These are phyloP conservation scores for Chondrilla cf. caribensis DNA, from an alignment of 37 sponge, comb jelly and placozoan species.

Conservation along the genomic window DNA sequence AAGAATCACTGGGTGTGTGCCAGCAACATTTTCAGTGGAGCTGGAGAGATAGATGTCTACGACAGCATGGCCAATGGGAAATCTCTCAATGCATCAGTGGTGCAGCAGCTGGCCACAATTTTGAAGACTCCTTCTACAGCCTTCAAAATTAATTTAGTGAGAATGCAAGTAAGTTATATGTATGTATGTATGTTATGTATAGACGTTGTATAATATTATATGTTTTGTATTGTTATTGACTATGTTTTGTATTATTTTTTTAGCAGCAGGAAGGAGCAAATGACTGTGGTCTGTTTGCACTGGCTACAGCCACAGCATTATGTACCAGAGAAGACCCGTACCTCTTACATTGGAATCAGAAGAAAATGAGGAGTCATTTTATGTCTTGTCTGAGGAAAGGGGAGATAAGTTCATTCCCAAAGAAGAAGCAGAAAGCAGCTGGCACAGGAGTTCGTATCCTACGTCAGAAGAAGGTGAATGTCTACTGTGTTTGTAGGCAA, in stretches of 20 bases:
- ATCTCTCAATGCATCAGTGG: too few relatives aligned
- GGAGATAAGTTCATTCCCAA: background rate
- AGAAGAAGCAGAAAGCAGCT: background rate
- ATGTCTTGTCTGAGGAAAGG: background rate
- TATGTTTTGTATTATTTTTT: background rate
- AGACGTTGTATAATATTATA: too few relatives aligned
- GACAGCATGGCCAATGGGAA: too few relatives aligned
- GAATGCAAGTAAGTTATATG: too few relatives aligned
- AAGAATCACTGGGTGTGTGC: background rate
- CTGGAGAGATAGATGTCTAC: background rate
- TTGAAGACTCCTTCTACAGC: too few relatives aligned
- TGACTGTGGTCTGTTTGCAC: slow-evolving; percentile 11
- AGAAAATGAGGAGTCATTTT: background rate
- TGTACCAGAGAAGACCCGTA: background rate
- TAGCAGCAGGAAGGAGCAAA: background rate
- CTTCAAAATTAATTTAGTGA: too few relatives aligned
- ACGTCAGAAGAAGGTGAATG: background rate
- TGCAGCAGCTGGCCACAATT: too few relatives aligned
- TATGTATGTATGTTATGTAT: too few relatives aligned
- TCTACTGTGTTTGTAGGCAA: background rate
- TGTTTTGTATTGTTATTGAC: too few relatives aligned
- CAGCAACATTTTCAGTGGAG: background rate
- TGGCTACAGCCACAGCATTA: background rate
- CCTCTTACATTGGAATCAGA: background rate
- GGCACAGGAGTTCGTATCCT: too few relatives aligned